Evolutionary conservation across 1,140 invertebrate species (phyloP).

Genomic region (Magallana angulata): DNA sequence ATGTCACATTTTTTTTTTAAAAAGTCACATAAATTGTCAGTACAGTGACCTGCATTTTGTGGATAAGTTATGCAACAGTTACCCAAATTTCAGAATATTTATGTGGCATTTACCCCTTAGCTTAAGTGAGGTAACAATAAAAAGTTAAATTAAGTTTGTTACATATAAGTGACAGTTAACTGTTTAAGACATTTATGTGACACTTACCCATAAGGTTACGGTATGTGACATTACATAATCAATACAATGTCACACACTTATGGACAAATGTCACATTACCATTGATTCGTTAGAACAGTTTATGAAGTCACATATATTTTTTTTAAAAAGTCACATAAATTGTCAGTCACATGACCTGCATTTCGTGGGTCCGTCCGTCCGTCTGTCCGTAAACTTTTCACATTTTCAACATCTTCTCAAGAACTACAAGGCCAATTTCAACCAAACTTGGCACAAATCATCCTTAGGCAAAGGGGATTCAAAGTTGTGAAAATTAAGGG

Average conservation of each 20-base stretch:
- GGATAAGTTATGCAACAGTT: constrained; percentile 15
- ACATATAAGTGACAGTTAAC: constrained; percentile 11
- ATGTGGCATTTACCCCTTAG: constrained; percentile 14
- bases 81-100: constrained; percentile 16
- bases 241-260: constrained; percentile 21
- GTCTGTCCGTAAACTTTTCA: too few species aligned
- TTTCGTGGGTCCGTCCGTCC: constrained; percentile 34
- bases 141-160: constrained; percentile 12
- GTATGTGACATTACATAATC: constrained; percentile 30
- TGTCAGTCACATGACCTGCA: constrained; percentile 31
- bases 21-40: constrained; percentile 15
- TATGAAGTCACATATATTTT: constrained; percentile 24
- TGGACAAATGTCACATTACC: constrained; percentile 26
- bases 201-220: constrained; percentile 31
- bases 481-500: too few species aligned
- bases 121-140: constrained; percentile 16
- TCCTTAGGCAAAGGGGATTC: too few species aligned
- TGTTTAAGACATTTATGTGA: constrained; percentile 29
- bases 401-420: too few species aligned
- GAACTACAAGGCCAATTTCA: too few species aligned
- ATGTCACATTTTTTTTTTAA: not conserved
- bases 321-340: constrained; percentile 27
- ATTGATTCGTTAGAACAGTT: constrained; percentile 33
- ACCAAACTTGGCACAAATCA: too few species aligned
- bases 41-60: constrained; percentile 15